phyloP scores from a whole-genome alignment of 2,797 vertebrate species.

The Neopelma chrysocephalum region DNA sequence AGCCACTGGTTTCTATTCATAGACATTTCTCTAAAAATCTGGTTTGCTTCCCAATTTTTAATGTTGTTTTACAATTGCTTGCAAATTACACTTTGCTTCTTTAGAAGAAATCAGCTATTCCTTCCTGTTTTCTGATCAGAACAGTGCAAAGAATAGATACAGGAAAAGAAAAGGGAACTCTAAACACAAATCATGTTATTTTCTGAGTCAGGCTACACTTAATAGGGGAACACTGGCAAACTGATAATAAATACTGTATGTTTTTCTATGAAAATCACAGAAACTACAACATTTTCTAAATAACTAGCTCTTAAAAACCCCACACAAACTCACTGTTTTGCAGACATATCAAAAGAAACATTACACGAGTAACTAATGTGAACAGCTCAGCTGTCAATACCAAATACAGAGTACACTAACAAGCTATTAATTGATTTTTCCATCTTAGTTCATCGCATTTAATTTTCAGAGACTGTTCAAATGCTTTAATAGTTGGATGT shows the following conservation, averaged over 20 bases:
- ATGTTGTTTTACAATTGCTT: background rate
- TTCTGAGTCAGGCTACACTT: background rate
- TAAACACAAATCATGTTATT: background rate
- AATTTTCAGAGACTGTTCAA: slow-evolving; percentile 69
- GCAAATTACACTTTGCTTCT: background rate
- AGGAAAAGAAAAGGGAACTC: background rate
- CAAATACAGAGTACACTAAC: slow-evolving; percentile 71
- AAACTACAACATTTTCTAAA: slow-evolving; percentile 38
- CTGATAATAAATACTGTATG: background rate
- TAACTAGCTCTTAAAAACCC: background rate
- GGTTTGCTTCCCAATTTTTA: background rate
- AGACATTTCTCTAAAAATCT: background rate
- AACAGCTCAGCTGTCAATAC: slow-evolving; percentile 51
- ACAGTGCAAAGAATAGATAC: background rate
- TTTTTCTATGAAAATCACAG: slow-evolving; percentile 1
- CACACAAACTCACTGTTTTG: background rate
- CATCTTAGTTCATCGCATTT: slow-evolving; percentile 65
- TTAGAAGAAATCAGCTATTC: background rate
- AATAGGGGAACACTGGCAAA: background rate
- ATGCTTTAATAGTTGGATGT: slow-evolving; percentile 64
- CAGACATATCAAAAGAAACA: slow-evolving; percentile 13
- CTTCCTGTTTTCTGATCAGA: background rate
- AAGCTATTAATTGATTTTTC: slow-evolving; percentile 78
- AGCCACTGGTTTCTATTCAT: background rate
- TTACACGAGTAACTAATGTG: background rate